phyloP scores from a whole-genome alignment of 2,888 invertebrate genomes.

The Papilio elwesi region DNA sequence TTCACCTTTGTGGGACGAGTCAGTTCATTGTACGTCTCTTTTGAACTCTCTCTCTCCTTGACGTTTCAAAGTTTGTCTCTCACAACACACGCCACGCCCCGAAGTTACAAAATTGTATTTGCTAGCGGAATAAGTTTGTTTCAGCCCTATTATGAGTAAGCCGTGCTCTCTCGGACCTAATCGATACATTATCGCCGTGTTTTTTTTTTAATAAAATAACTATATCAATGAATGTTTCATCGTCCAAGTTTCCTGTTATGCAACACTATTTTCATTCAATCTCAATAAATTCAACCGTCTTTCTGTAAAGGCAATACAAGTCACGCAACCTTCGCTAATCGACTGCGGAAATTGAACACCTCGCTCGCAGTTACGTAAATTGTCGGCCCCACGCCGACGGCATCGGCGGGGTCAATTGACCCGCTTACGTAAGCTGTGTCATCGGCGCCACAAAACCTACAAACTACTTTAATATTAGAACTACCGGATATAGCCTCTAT shows the following conservation, averaged over 20 bases:
- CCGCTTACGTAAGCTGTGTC: constrained; percentile 49
- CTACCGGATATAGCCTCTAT: constrained; percentile 21
- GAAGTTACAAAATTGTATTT: no score
- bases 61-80: no score
- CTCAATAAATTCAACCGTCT: constrained; percentile 1
- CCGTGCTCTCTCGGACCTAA: no score
- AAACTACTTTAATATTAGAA: not conserved
- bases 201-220: not conserved
- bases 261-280: not conserved
- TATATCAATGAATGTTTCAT: not conserved
- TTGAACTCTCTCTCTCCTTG: no score
- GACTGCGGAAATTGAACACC: constrained; percentile 28
- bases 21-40: no score
- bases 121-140: no score
- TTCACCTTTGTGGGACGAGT: no score
- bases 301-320: constrained; percentile 14
- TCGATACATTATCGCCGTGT: not conserved
- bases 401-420: constrained; percentile 44
- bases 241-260: not conserved
- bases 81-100: no score
- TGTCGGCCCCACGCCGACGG: constrained; percentile 31
- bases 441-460: constrained; percentile 19
- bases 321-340: constrained; percentile 20
- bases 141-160: not conserved
- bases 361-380: constrained; percentile 20